Conservation (phyloP, 2,888 invertebrate species). For the Eupithecia inturbata region DNA sequence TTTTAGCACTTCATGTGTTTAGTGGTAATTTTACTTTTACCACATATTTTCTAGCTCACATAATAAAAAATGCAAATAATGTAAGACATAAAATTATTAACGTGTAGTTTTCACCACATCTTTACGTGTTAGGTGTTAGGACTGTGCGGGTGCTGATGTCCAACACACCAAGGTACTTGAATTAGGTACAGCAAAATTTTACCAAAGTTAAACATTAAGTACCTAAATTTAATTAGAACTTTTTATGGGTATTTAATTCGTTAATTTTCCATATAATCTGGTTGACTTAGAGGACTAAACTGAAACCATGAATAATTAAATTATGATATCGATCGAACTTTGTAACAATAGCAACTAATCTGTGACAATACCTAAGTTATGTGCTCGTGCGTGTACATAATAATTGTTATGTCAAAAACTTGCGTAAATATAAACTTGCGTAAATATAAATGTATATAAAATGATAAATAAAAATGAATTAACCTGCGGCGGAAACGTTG, state of each 20-base stretch:
- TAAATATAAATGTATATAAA: too few species aligned
- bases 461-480: too few species aligned
- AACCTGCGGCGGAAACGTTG: too few species aligned
- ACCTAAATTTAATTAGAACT: background rate
- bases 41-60: conserved; percentile 33
- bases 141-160: background rate
- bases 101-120: background rate
- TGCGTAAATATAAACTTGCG: too few species aligned
- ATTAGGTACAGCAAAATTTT: background rate
- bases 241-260: background rate
- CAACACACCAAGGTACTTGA: background rate
- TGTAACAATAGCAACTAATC: too few species aligned
- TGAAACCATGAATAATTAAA: too few species aligned
- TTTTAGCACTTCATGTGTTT: conserved; percentile 16
- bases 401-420: too few species aligned
- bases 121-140: background rate
- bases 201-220: background rate
- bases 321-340: too few species aligned
- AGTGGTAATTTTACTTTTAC: conserved; percentile 46
- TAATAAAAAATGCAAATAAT: conserved; percentile 39
- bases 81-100: conserved; percentile 43
- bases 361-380: too few species aligned
- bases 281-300: background rate
- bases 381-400: too few species aligned
- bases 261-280: background rate